These are phyloP conservation scores for Amphilophus citrinellus DNA, from an alignment of 2,113 vertebrate species.

Conservation along the genomic window DNA sequence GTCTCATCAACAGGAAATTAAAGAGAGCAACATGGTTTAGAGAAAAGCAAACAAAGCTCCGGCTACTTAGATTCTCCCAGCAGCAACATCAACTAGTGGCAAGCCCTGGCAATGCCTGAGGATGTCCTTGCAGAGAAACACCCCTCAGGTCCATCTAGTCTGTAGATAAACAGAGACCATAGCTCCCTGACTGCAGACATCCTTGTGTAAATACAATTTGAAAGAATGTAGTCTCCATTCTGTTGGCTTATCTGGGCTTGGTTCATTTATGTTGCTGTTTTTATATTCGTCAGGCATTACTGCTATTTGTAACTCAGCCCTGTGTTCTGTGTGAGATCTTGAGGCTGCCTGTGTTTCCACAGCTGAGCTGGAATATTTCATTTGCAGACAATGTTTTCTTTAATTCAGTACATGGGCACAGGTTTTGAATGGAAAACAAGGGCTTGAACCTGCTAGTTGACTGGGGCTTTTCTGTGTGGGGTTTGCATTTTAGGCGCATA, in stretches of 20 bases:
- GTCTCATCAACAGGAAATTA: slow-evolving; percentile 78
- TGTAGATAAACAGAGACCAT: slow-evolving; percentile 50
- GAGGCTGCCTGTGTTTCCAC: slow-evolving; percentile 50
- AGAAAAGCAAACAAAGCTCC: slow-evolving; percentile 41
- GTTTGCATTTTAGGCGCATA: background rate
- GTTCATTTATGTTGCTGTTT: background rate
- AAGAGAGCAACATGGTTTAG: slow-evolving; percentile 71
- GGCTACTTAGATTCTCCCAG: slow-evolving; percentile 23
- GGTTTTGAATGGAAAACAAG: background rate
- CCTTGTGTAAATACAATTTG: slow-evolving; percentile 37
- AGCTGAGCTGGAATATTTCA: slow-evolving; percentile 40
- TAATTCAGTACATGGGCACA: slow-evolving; percentile 23
- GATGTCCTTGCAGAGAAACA: slow-evolving; percentile 38
- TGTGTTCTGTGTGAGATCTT: slow-evolving; percentile 30
- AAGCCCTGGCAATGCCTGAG: slow-evolving; percentile 27
- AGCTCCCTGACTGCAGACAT: slow-evolving; percentile 24
- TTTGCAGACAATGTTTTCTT: slow-evolving; percentile 43
- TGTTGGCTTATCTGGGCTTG: slow-evolving; percentile 1
- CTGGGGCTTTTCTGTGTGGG: background rate
- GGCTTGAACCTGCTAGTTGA: background rate
- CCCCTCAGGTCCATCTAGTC: slow-evolving; percentile 12
- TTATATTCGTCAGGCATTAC: slow-evolving; percentile 45
- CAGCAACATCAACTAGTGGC: slow-evolving; percentile 38
- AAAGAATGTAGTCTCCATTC: background rate
- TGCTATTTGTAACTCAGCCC: slow-evolving; percentile 16